Evolutionary conservation across 2,113 vertebrate genomes (phyloP).

Genomic region (Bubo scandiacus): DNA sequence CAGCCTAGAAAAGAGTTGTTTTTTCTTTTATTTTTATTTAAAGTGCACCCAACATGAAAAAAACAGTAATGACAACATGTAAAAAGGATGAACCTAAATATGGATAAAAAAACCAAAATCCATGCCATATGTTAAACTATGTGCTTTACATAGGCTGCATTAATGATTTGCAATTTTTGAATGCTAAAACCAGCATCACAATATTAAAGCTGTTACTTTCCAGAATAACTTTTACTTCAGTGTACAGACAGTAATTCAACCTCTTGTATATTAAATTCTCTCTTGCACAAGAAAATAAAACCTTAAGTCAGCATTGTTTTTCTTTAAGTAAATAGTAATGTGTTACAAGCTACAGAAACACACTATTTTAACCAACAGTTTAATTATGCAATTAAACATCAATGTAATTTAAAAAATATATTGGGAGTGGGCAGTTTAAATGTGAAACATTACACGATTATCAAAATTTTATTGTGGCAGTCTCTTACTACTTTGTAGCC

Average conservation of each 20-base stretch:
- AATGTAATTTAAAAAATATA: not conserved
- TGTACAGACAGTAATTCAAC: not conserved
- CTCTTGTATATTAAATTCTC: not conserved
- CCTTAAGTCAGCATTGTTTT: not conserved
- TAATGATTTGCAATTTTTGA: not conserved
- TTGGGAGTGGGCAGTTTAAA: not conserved
- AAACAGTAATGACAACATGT: not conserved
- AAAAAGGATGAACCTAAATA: not conserved
- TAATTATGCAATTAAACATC: not conserved
- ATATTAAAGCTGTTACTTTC: not conserved
- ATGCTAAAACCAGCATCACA: not conserved
- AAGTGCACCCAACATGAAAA: not conserved
- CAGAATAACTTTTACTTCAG: not conserved
- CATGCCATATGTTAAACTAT: not conserved
- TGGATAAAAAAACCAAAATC: not conserved
- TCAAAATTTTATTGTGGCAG: not conserved
- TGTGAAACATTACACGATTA: not conserved
- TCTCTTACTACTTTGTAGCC: not conserved
- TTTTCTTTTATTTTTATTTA: not conserved
- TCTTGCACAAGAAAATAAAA: not conserved
- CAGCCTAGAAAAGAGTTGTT: rapidly evolving
- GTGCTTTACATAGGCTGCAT: not conserved
- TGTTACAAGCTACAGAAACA: not conserved
- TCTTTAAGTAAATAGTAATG: not conserved
- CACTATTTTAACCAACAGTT: not conserved